phyloP scores from a whole-genome alignment of 2,797 vertebrate genomes.

The Ciconia nigra region DNA sequence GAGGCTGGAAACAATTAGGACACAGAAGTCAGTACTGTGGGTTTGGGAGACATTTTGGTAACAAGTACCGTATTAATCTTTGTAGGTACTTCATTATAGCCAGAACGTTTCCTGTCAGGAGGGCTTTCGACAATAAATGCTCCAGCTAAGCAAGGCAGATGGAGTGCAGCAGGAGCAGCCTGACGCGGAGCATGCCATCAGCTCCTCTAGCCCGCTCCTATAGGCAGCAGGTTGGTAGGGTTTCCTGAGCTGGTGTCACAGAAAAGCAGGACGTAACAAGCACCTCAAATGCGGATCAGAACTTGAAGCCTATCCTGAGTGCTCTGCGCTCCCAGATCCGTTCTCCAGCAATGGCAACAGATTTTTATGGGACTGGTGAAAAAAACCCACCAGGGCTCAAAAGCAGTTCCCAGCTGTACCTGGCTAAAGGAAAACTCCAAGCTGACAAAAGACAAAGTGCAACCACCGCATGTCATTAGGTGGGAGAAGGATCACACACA shows the following conservation, averaged over 20 bases:
- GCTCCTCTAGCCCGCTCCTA: not conserved
- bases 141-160: not conserved
- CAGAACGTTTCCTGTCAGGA: not conserved
- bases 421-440: not conserved
- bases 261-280: not conserved
- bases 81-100: not conserved
- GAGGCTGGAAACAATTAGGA: not conserved
- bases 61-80: not conserved
- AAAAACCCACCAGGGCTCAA: not conserved
- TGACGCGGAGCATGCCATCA: fast-evolving
- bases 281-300: not conserved
- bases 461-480: fast-evolving
- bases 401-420: not conserved
- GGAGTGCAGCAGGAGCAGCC: not conserved
- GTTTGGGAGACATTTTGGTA: not conserved
- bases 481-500: not conserved
- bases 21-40: not conserved
- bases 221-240: not conserved
- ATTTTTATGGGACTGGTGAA: not conserved
- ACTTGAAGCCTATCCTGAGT: not conserved
- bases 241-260: not conserved
- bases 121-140: not conserved
- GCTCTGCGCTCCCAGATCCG: not conserved
- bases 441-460: not conserved
- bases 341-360: not conserved